These are phyloP conservation scores for Nipponia nippon DNA, from an alignment of 2,113 vertebrate species.

Conservation along the genomic window DNA sequence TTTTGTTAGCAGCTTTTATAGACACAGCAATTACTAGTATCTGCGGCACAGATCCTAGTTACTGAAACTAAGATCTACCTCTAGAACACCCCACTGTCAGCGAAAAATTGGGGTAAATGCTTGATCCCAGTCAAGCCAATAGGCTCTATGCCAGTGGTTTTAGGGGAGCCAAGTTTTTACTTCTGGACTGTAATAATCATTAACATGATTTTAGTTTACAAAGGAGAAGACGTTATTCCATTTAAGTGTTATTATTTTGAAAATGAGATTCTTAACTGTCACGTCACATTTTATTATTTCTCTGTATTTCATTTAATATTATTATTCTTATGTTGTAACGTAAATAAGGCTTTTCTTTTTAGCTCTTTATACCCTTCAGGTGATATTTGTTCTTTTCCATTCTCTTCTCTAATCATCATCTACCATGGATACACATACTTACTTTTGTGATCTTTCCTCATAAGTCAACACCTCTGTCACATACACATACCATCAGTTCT, in stretches of 20 bases:
- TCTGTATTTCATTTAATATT: not conserved
- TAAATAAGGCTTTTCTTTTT: not conserved
- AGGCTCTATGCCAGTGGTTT: not conserved
- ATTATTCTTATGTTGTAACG: fast-evolving
- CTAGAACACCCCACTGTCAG: not conserved
- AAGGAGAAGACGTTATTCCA: not conserved
- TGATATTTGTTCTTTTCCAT: not conserved
- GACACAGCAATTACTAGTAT: not conserved
- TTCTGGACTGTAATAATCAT: not conserved
- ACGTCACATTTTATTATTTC: not conserved
- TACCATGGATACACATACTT: not conserved
- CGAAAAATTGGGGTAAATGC: not conserved
- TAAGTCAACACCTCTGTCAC: not conserved
- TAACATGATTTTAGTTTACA: not conserved
- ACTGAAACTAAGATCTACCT: not conserved
- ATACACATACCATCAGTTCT: not conserved
- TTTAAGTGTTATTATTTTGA: not conserved
- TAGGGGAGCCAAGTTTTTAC: not conserved
- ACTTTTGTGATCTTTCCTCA: not conserved
- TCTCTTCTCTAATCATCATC: not conserved
- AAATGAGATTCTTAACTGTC: not conserved
- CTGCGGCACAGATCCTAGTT: not conserved
- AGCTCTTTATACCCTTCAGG: not conserved
- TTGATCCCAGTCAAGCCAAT: not conserved
- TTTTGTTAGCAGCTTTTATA: not conserved